Evolutionary conservation across 2,888 invertebrate species (phyloP).

Genomic region (Tipula unca): DNA sequence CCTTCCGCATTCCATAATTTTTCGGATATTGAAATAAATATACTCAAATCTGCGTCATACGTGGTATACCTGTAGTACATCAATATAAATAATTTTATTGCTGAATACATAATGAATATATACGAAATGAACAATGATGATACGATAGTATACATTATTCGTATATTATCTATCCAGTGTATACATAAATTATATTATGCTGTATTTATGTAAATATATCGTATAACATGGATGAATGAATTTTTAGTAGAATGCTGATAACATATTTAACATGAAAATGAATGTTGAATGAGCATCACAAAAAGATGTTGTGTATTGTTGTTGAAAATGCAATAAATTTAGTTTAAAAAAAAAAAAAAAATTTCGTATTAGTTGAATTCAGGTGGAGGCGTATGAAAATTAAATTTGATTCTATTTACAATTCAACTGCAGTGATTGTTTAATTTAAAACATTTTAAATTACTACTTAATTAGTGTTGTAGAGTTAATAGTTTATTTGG

Average conservation of each 20-base stretch:
- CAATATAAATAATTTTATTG: background rate
- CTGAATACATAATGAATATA: background rate
- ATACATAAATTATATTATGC: background rate
- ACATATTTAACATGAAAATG: background rate
- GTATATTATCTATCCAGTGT: background rate
- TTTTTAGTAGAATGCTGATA: background rate
- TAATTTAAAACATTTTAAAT: background rate
- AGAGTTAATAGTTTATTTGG: too few relatives aligned
- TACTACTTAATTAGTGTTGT: too few relatives aligned
- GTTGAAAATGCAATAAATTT: background rate
- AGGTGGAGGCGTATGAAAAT: background rate
- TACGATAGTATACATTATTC: background rate
- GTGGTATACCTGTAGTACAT: background rate
- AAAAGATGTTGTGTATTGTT: background rate
- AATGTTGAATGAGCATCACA: background rate
- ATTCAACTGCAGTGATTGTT: background rate
- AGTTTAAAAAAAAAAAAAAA: too few relatives aligned
- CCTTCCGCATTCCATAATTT: too few relatives aligned
- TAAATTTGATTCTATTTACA: background rate
- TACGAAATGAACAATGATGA: background rate
- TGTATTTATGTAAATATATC: background rate
- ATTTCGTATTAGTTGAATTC: background rate
- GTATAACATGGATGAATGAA: background rate
- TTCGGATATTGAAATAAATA: too few relatives aligned
- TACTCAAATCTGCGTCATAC: background rate